phyloP scores from a whole-genome alignment of 2,888 invertebrate species.

The Aricia artaxerxes region DNA sequence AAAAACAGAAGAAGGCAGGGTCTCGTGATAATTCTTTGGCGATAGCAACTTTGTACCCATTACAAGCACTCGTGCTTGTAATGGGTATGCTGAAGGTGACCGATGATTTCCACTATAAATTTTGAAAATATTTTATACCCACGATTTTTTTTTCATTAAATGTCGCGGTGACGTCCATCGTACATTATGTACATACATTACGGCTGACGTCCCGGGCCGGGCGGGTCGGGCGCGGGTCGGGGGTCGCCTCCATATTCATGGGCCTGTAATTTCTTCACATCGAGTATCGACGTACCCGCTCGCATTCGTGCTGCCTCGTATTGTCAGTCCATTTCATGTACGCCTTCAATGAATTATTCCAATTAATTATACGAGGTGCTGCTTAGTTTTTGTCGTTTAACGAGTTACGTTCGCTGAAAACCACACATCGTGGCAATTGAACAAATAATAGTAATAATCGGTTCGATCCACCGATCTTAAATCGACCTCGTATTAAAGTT shows the following conservation, averaged over 20 bases:
- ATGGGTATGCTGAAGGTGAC: no score
- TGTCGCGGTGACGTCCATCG: not conserved
- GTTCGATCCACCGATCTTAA: not conserved
- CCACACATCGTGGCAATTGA: not conserved
- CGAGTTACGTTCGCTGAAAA: not conserved
- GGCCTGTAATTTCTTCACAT: conserved; percentile 36
- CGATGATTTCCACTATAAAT: not conserved
- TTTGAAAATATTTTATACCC: not conserved
- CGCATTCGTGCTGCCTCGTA: conserved; percentile 2
- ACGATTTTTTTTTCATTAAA: not conserved
- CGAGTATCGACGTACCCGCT: conserved; percentile 30
- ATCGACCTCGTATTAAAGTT: not conserved
- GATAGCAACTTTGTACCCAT: no score
- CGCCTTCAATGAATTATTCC: not conserved
- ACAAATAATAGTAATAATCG: conserved; percentile 8
- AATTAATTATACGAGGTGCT: not conserved
- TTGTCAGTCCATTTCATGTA: not conserved
- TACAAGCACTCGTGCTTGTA: no score
- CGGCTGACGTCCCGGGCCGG: conserved; percentile 18
- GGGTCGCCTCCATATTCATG: conserved; percentile 34
- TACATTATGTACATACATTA: conserved; percentile 9
- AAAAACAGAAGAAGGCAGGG: no score
- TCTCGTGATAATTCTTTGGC: no score
- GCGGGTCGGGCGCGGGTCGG: conserved; percentile 33
- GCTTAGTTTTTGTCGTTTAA: not conserved